These are phyloP conservation scores for Perca fluviatilis DNA, from an alignment of 2,113 vertebrate species.

Conservation along the genomic window DNA sequence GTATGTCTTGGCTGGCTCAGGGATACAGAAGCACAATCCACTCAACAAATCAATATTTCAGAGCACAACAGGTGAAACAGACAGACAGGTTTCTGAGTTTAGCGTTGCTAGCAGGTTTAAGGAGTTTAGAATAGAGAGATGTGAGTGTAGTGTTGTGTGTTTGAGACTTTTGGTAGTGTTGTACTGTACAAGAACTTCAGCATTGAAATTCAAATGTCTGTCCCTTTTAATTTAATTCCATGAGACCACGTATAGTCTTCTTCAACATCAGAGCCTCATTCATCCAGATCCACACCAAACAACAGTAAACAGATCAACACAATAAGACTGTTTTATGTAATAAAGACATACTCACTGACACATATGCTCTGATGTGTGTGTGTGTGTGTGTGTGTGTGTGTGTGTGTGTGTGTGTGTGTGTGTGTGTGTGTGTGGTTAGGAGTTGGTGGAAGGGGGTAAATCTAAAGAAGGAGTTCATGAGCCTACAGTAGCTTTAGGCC, in stretches of 20 bases:
- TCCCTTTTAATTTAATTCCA: slow-evolving; percentile 19
- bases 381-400: slow-evolving; percentile 17
- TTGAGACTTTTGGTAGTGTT: not conserved
- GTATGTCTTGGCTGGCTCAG: not conserved
- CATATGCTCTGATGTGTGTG: slow-evolving; percentile 38
- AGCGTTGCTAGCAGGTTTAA: not conserved
- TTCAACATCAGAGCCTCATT: slow-evolving; percentile 31
- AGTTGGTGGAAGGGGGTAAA: slow-evolving; percentile 3
- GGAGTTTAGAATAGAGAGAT: not conserved
- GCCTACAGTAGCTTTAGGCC: slow-evolving; percentile 45
- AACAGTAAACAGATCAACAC: slow-evolving; percentile 39
- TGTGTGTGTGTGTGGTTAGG: slow-evolving; percentile 14
- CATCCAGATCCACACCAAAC: slow-evolving; percentile 35
- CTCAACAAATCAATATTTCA: slow-evolving; percentile 45
- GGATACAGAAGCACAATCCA: slow-evolving; percentile 19
- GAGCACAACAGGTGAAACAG: slow-evolving; percentile 47
- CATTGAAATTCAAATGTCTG: slow-evolving; percentile 5
- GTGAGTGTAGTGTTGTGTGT: not conserved
- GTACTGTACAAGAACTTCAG: not conserved
- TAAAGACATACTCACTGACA: slow-evolving; percentile 45
- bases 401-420: slow-evolving; percentile 22
- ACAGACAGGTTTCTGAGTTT: slow-evolving; percentile 5
- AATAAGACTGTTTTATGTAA: slow-evolving; percentile 42
- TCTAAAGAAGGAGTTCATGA: slow-evolving; percentile 44
- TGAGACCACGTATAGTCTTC: not conserved